Conservation (phyloP, 1,140 invertebrate genomes). For the Macrobrachium rosenbergii region DNA sequence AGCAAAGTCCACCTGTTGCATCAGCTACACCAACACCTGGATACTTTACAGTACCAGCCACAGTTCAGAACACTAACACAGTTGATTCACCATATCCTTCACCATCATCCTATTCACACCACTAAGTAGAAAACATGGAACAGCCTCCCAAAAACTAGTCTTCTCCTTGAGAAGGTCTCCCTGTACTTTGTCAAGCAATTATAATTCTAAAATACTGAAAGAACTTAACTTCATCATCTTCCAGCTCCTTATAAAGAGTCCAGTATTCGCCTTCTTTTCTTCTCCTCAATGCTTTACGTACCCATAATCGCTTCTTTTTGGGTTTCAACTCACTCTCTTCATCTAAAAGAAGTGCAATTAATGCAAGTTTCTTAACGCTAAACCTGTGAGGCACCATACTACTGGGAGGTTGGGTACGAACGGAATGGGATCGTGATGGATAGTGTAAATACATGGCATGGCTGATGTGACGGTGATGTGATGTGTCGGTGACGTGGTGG, state of each 20-base stretch:
- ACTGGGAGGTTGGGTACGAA: no score
- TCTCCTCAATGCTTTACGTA: constrained; percentile 26
- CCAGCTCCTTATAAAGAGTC: constrained; percentile 17
- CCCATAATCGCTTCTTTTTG: constrained; percentile 33
- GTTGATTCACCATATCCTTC: constrained; percentile 12
- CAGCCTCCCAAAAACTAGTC: no score
- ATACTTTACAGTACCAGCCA: constrained; percentile 16
- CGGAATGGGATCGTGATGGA: no score
- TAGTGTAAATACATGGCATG: no score
- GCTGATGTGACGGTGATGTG: no score
- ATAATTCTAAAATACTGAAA: constrained; percentile 12
- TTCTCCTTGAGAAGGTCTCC: no score
- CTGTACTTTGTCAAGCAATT: no score
- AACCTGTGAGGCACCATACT: no score
- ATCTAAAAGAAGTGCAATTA: constrained; percentile 19
- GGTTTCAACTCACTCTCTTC: constrained; percentile 22
- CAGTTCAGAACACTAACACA: constrained; percentile 22
- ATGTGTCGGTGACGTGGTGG: no score
- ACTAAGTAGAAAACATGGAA: background rate
- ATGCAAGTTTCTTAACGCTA: constrained; percentile 17
- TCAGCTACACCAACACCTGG: background rate
- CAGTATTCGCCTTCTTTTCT: constrained; percentile 25
- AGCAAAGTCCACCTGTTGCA: constrained; percentile 9
- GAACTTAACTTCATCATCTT: constrained; percentile 7
- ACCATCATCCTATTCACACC: constrained; percentile 20